phyloP scores from a whole-genome alignment of 2,888 invertebrate genomes.

The Clanis bilineata region DNA sequence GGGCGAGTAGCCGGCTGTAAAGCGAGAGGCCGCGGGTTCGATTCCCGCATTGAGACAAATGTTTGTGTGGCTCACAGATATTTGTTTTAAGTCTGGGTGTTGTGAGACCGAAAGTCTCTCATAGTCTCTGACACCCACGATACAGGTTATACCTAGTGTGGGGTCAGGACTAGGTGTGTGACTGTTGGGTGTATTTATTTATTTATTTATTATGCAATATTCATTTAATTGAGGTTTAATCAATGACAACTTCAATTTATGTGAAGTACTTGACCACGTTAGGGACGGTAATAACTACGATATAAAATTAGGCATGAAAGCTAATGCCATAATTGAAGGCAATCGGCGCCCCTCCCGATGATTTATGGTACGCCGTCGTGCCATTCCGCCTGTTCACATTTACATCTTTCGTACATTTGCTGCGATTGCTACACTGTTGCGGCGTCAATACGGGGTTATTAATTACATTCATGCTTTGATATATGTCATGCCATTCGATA shows the following conservation, averaged over 20 bases:
- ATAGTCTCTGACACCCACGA: no score
- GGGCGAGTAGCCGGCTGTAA: no score
- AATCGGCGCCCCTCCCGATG: conserved; percentile 73
- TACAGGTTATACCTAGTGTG: no score
- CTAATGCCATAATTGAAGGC: conserved; percentile 79
- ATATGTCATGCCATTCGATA: not conserved
- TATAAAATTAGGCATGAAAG: conserved; percentile 75
- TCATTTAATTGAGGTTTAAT: not conserved
- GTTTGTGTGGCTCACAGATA: no score
- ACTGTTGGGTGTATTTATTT: no score
- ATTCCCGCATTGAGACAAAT: no score
- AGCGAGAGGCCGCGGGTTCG: no score
- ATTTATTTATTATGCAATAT: conserved; percentile 1
- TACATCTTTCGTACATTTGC: conserved; percentile 65
- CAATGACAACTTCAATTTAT: conserved; percentile 15
- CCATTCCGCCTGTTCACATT: conserved; percentile 45
- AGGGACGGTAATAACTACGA: conserved; percentile 47
- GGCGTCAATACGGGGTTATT: conserved; percentile 32
- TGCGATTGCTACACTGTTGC: conserved; percentile 36
- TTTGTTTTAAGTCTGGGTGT: no score
- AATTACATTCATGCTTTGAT: conserved; percentile 25
- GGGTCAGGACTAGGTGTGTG: no score
- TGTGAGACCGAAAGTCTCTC: no score
- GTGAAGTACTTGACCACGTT: conserved; percentile 45
- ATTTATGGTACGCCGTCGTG: conserved; percentile 54